Percentiles rank a stretch among this genome's conserved stretches.
These are phyloP conservation scores for Stylophora pistillata DNA, from an alignment of 64 coral and sea anemone species.

Conservation along the genomic window DNA sequence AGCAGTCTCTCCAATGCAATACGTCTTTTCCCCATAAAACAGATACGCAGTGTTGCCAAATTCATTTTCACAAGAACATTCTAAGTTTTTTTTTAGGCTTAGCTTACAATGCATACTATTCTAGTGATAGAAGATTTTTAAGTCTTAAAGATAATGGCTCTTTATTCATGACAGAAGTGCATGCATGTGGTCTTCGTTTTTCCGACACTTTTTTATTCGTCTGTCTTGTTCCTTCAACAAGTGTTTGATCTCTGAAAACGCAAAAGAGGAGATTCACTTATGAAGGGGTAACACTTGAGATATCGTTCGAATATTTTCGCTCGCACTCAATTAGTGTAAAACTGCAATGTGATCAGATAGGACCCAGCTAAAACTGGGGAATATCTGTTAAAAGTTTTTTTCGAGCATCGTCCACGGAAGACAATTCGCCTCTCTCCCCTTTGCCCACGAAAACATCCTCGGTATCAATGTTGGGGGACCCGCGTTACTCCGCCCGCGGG, in stretches of 20 bases:
- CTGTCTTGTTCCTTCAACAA: conserved; percentile 21
- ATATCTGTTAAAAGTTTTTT: too few relatives aligned
- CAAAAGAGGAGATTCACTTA: background rate
- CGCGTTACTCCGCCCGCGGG: too few relatives aligned
- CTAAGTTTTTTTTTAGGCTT: background rate
- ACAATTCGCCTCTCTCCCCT: too few relatives aligned
- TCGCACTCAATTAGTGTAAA: background rate
- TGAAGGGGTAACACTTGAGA: background rate
- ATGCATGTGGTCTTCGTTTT: conserved; percentile 9
- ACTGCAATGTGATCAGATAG: background rate
- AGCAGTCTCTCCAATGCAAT: background rate
- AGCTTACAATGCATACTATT: background rate
- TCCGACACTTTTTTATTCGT: conserved; percentile 10
- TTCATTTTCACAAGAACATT: background rate
- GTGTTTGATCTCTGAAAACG: background rate
- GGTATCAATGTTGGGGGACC: too few relatives aligned
- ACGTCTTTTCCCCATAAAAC: background rate
- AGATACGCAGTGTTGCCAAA: background rate
- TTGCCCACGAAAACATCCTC: too few relatives aligned
- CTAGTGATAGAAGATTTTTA: background rate
- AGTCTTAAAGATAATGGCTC: background rate
- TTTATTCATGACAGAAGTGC: background rate
- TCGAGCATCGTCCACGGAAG: too few relatives aligned
- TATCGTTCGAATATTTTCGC: background rate
- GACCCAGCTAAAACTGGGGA: background rate